phyloP scores from a whole-genome alignment of 2,113 vertebrate species.

The Heptranchias perlo region DNA sequence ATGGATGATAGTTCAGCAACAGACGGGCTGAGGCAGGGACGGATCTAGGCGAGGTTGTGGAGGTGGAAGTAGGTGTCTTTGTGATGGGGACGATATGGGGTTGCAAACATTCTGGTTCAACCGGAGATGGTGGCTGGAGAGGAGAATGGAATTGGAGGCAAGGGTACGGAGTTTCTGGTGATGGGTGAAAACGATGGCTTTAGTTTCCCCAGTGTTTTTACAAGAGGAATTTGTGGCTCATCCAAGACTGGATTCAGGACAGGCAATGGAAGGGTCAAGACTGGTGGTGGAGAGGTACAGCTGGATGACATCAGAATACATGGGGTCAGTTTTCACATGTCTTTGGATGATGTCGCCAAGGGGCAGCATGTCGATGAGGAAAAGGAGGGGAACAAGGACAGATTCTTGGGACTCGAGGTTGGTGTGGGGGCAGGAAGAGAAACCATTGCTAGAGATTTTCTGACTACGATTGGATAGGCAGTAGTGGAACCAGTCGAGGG shows the following conservation, averaged over 20 bases:
- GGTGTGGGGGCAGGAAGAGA: no score
- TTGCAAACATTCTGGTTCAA: background rate
- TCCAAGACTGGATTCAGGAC: no score
- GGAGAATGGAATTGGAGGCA: background rate
- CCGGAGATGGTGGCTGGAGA: background rate
- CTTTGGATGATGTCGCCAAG: background rate
- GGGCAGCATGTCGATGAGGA: background rate
- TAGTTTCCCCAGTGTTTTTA: no score
- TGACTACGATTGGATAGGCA: background rate
- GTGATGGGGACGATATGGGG: background rate
- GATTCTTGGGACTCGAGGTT: no score
- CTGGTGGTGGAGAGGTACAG: background rate
- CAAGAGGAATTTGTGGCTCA: no score
- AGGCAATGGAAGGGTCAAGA: background rate
- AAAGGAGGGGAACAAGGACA: no score
- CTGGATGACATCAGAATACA: background rate
- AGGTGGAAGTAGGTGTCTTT: no score
- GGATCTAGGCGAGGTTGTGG: background rate
- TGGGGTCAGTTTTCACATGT: background rate
- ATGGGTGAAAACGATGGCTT: background rate
- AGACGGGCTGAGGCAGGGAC: background rate
- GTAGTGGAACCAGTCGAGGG: no score
- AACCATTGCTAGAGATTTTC: no score
- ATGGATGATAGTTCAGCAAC: background rate
- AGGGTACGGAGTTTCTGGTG: background rate